phyloP scores from a whole-genome alignment of 2,113 vertebrate species.

The Callopanchax toddi region DNA sequence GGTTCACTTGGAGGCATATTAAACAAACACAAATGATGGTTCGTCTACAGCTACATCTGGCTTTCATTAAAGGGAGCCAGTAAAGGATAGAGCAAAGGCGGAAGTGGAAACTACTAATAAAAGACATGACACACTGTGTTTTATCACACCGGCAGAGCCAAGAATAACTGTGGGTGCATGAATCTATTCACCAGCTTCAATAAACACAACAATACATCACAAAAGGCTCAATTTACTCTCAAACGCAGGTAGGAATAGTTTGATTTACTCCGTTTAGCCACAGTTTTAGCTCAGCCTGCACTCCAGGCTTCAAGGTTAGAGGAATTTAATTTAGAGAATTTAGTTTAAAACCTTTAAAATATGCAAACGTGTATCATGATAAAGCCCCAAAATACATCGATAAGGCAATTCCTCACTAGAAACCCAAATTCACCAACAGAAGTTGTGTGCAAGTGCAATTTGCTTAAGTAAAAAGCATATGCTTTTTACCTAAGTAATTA shows the following conservation, averaged over 20 bases:
- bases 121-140: constrained; percentile 27
- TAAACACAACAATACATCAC: constrained; percentile 28
- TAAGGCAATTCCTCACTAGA: not conserved
- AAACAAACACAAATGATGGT: constrained; percentile 22
- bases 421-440: no score
- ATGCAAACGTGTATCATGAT: no score
- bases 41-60: constrained; percentile 33
- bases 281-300: no score
- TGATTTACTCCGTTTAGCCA: no score
- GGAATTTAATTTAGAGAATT: no score
- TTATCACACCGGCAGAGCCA: constrained; percentile 37
- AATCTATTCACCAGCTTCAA: constrained; percentile 33
- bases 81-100: not conserved
- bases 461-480: no score
- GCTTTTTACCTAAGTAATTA: no score
- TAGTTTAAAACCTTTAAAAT: no score
- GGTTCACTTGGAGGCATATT: not conserved
- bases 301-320: no score
- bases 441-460: no score
- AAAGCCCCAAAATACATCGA: no score
- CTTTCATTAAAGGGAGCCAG: constrained; percentile 27
- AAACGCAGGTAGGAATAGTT: constrained; percentile 14
- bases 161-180: constrained; percentile 38
- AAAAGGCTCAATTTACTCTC: constrained; percentile 25
- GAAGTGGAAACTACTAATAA: constrained; percentile 39